Evolutionary conservation across 2,888 invertebrate species (phyloP).

Genomic region (Prenolepis imparis): DNA sequence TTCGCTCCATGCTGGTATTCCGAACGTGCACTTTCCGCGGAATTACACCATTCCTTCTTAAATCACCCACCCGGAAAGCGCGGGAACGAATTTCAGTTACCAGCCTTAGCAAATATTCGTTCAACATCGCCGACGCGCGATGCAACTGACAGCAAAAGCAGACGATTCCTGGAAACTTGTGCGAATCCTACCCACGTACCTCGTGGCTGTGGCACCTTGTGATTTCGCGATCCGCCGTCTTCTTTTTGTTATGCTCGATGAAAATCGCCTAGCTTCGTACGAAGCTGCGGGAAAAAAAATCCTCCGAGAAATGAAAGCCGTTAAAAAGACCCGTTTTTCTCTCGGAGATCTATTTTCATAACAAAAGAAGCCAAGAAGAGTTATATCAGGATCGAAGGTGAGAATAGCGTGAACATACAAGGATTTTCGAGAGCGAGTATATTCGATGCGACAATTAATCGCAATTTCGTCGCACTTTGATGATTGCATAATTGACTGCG

Average conservation of each 20-base stretch:
- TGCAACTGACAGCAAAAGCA: slow-evolving; percentile 73
- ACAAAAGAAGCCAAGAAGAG: slow-evolving; percentile 30
- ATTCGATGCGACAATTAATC: slow-evolving; percentile 38
- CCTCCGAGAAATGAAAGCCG: neutral
- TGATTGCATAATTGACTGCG: slow-evolving; percentile 71
- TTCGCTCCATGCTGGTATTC: slow-evolving; percentile 55
- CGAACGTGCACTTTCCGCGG: slow-evolving; percentile 58
- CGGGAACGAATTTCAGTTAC: slow-evolving; percentile 74
- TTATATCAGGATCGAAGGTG: slow-evolving; percentile 4
- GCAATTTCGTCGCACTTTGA: slow-evolving; percentile 44
- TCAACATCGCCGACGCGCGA: slow-evolving; percentile 67
- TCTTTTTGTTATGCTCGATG: slow-evolving; percentile 60
- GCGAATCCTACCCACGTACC: slow-evolving; percentile 73
- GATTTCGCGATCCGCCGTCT: slow-evolving; percentile 67
- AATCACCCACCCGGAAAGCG: slow-evolving; percentile 62
- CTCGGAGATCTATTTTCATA: slow-evolving; percentile 61
- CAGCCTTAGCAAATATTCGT: slow-evolving; percentile 74
- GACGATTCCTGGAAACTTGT: slow-evolving; percentile 56
- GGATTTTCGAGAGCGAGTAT: slow-evolving; percentile 12
- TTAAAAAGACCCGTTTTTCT: slow-evolving; percentile 51
- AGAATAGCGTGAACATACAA: neutral
- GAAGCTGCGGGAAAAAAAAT: slow-evolving; percentile 43
- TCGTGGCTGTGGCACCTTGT: slow-evolving; percentile 72
- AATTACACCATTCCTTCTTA: slow-evolving; percentile 69
- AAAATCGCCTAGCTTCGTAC: slow-evolving; percentile 46